phyloP scores from a whole-genome alignment of 2,797 vertebrate species.

The Platyrinchus mystaceus region DNA sequence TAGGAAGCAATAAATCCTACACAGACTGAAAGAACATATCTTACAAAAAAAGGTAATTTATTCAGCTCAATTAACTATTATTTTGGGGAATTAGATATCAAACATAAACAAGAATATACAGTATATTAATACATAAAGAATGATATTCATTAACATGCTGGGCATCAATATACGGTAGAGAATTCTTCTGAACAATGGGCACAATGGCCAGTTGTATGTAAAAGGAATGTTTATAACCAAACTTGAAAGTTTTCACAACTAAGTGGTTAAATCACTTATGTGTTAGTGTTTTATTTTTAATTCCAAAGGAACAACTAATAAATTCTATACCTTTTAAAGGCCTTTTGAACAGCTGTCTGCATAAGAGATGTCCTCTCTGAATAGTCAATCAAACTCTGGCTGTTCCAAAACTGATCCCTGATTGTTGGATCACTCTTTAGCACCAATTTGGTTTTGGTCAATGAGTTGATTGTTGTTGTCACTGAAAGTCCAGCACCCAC shows the following conservation, averaged over 20 bases:
- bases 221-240: not conserved
- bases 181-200: not conserved
- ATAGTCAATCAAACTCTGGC: not conserved
- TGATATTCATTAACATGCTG: not conserved
- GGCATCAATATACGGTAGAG: not conserved
- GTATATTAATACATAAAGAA: constrained; percentile 26
- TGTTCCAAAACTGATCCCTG: not conserved
- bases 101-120: constrained; percentile 23
- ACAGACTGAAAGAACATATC: not conserved
- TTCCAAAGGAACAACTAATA: not conserved
- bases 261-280: not conserved
- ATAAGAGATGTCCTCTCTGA: not conserved
- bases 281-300: not conserved
- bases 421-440: not conserved
- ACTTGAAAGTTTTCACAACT: not conserved
- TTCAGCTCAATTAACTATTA: constrained; percentile 14
- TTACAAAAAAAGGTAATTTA: constrained; percentile 40
- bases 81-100: not conserved
- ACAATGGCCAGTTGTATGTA: not conserved
- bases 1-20: not conserved
- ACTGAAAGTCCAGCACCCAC: not conserved
- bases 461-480: not conserved
- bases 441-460: not conserved
- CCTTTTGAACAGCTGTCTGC: not conserved
- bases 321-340: not conserved